Base-by-base conservation (phyloP, 2,797 vertebrate genomes). In the Syngnathus acus region DNA sequence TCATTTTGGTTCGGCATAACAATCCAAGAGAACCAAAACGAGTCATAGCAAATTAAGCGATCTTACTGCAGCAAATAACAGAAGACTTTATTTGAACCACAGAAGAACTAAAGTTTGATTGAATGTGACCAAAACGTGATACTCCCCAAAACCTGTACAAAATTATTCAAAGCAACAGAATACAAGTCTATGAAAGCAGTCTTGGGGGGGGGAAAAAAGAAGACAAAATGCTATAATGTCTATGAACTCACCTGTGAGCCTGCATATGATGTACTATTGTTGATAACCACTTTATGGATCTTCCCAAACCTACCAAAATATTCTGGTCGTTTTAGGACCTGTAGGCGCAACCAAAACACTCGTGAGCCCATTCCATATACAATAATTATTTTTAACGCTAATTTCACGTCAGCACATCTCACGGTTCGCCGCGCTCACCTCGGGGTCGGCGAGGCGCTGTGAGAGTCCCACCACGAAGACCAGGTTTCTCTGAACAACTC, bases 271-370 rank as follows among this genome's bases (percentile, higher is more conserved):
- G 97, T 99, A 91, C 96, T 99, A 91, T 98, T 99, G 91, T 99
- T 98, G 89, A 99, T 98, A 74, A 99, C 97, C 88, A 99, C 96
- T 95, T 99, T 99, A 89, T 99, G 97, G 90, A 99, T 99, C 95
- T 99, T 99, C 81, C 96, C 97, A 87, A 99, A 99, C 90, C 95
- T 98, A 76, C 96, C 96, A 90, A 99, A 99, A 92, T 99, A 99
- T 83, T 99, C 96, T 78, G 95, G 97, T 87, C 96, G 92, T 91
- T 98, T 99, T 89, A 99, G 93, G 89, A 99, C 96, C 97, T 99
- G 84, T 2, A 14, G 39, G 21, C 26, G 70, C 11, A 77, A 73
- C 21, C 23, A 55, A 17, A 58, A 66, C 17, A 62, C 42, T 16
- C 13, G 26, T 6, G 11, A 60, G 19, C 2, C 6, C 0, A 3